Evolutionary conservation across 2,888 invertebrate genomes (phyloP).

Genomic region (Helleia helle): DNA sequence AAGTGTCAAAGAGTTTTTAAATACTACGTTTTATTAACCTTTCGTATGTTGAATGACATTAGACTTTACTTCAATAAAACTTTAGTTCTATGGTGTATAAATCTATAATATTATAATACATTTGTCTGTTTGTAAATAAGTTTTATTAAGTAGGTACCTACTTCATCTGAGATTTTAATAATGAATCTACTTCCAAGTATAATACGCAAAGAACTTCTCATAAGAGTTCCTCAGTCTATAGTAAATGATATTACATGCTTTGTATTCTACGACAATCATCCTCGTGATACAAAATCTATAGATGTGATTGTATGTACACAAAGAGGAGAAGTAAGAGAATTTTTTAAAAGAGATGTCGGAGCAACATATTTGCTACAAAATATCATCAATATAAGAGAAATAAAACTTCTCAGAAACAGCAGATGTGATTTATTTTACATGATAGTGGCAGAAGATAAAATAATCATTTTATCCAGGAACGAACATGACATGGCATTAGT

Average conservation of each 20-base stretch:
- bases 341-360: conserved; percentile 36
- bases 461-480: conserved; percentile 39
- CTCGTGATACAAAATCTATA: conserved; percentile 33
- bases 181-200: conserved; percentile 26
- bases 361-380: conserved; percentile 29
- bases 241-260: conserved; percentile 40
- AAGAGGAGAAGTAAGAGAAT: conserved; percentile 44
- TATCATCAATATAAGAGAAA: conserved; percentile 24
- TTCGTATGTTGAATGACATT: too few relatives aligned
- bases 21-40: too few relatives aligned
- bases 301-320: conserved; percentile 47
- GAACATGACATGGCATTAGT: conserved; percentile 27
- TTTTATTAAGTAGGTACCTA: too few relatives aligned
- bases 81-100: too few relatives aligned
- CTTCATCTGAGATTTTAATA: too few relatives aligned
- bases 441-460: conserved; percentile 29
- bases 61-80: too few relatives aligned
- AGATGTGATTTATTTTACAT: conserved; percentile 45
- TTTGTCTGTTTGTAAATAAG: too few relatives aligned
- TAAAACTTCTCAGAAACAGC: conserved; percentile 41
- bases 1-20: too few relatives aligned
- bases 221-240: conserved; percentile 37
- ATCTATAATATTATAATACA: too few relatives aligned
- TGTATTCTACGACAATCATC: conserved; percentile 50
- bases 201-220: conserved; percentile 31